A percentile compares a stretch with the other conserved stretches of the same genome.
Conservation (phyloP, 2,888 invertebrate genomes). For the Meta bourneti region DNA sequence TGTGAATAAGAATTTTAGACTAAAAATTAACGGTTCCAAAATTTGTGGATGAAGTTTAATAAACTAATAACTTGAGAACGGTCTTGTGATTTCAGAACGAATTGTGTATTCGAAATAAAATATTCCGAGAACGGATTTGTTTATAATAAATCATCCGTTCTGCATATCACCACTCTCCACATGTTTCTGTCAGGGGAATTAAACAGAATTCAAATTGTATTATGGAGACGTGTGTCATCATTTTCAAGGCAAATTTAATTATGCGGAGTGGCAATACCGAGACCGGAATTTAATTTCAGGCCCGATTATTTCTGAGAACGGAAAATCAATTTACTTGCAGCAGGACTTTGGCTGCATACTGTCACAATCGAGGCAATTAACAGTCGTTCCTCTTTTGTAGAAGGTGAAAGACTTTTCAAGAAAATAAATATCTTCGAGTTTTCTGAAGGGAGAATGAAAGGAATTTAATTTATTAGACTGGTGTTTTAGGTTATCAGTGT, state of each 20-base stretch:
- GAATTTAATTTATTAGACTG: neutral
- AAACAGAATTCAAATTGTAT: neutral
- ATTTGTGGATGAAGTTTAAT: no score
- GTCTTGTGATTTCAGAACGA: neutral
- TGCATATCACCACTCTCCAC: neutral
- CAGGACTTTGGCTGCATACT: neutral
- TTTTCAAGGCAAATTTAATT: conserved; percentile 20
- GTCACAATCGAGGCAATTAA: neutral
- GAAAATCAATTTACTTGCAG: neutral
- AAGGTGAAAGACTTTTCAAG: neutral
- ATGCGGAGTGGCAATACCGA: neutral
- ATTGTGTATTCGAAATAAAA: neutral
- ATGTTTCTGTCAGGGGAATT: neutral
- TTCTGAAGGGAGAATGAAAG: neutral
- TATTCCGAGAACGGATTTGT: neutral
- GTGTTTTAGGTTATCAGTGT: neutral
- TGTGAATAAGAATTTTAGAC: no score
- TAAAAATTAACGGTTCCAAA: no score
- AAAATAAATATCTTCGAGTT: neutral
- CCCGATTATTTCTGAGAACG: neutral
- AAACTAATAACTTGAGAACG: neutral
- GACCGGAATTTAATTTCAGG: conserved; percentile 2
- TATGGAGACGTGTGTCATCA: neutral
- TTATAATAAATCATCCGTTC: neutral
- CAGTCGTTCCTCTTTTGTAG: neutral